phyloP scores from a whole-genome alignment of 2,797 vertebrate genomes.

The Lateolabrax maculatus region DNA sequence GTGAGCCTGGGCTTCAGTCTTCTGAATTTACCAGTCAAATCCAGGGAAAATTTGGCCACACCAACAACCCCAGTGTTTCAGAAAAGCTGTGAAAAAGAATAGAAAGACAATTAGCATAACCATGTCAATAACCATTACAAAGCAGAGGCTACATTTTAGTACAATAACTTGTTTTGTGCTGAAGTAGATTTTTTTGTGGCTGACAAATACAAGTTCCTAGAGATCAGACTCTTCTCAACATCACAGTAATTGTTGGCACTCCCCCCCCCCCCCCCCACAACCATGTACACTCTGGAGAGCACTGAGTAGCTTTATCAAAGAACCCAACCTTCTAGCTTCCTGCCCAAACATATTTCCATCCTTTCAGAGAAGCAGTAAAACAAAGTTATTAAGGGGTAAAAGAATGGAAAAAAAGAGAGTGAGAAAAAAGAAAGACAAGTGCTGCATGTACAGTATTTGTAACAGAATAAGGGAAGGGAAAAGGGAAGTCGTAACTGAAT shows the following conservation, averaged over 20 bases:
- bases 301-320: constrained; percentile 76
- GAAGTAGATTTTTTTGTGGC: constrained; percentile 34
- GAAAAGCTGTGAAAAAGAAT: constrained; percentile 85
- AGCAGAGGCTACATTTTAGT: constrained; percentile 16
- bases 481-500: constrained; percentile 68
- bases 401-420: constrained; percentile 20
- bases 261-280: constrained; percentile 58
- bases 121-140: constrained; percentile 19
- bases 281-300: constrained; percentile 75
- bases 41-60: constrained; percentile 99
- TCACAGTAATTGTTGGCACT: constrained; percentile 72
- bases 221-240: constrained; percentile 68
- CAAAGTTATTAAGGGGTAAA: constrained; percentile 51
- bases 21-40: constrained; percentile 99
- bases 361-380: constrained; percentile 60
- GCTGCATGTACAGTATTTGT: constrained; percentile 48
- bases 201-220: constrained; percentile 57
- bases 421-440: constrained; percentile 25
- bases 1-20: constrained; percentile 99
- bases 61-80: constrained; percentile 98
- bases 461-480: constrained; percentile 71
- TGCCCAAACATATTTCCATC: constrained; percentile 68
- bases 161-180: constrained; percentile 22
- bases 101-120: constrained; percentile 44
- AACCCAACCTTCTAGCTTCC: constrained; percentile 75